Percentiles rank a stretch among this genome's conserved stretches.
These are phyloP conservation scores for Salminus brasiliensis DNA, from an alignment of 2,113 vertebrate species.

Conservation along the genomic window DNA sequence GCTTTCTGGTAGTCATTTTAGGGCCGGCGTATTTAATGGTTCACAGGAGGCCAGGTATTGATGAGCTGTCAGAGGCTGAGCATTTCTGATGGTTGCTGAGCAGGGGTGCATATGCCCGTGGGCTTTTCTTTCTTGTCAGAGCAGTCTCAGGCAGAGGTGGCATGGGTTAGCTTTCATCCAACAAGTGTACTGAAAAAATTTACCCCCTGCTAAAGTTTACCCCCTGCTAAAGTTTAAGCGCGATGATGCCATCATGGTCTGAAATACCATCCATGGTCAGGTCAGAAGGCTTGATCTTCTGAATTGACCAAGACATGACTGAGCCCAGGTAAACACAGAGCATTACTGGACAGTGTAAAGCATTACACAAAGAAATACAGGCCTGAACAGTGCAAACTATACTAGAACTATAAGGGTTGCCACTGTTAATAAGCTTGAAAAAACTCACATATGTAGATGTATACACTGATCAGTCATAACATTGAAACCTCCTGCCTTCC, in stretches of 20 bases:
- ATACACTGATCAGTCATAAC: too few relatives aligned
- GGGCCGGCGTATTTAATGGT: slow-evolving; percentile 14
- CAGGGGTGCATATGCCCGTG: not conserved
- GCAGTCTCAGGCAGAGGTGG: slow-evolving; percentile 9
- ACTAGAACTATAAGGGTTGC: too few relatives aligned
- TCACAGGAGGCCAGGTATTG: slow-evolving; percentile 26
- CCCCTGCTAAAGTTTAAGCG: not conserved
- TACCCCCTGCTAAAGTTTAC: not conserved
- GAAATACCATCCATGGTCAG: slow-evolving; percentile 13
- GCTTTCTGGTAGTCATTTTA: slow-evolving; percentile 6
- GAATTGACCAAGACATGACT: too few relatives aligned
- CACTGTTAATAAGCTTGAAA: too few relatives aligned
- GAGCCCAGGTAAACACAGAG: too few relatives aligned
- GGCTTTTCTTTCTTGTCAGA: slow-evolving; percentile 28
- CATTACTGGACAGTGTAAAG: too few relatives aligned
- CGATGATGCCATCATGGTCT: slow-evolving; percentile 3
- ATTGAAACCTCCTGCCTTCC: too few relatives aligned
- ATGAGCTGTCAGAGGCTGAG: slow-evolving; percentile 29
- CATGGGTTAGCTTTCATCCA: not conserved
- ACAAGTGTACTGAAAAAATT: not conserved
- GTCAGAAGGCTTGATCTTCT: slow-evolving; percentile 5
- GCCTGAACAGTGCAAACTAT: too few relatives aligned
- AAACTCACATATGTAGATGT: too few relatives aligned
- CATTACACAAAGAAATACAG: too few relatives aligned
- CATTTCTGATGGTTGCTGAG: not conserved